Base-by-base conservation (phyloP, 2,797 vertebrate species). In the Tiaroga cobitis region DNA sequence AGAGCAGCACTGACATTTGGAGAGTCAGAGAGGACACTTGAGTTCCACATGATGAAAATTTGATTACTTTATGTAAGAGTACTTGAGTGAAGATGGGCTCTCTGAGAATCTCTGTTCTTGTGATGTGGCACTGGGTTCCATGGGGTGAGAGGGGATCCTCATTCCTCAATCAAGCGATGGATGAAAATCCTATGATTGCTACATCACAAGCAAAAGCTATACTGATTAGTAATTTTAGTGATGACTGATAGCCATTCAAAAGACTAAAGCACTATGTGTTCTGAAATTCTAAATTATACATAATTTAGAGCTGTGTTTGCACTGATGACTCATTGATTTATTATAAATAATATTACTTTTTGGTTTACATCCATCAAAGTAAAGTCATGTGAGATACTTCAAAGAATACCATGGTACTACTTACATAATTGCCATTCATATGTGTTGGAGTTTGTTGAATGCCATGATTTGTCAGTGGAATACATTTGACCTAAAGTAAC, bases 21-120 rank as follows among this genome's bases (percentile, higher is more conserved):
- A 29, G 51, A 56, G 41, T 59, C 16, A 41, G 34, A 56, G 26
- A 54, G 73, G 82, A 26, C 29, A 59, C 26, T 63, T 81, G 78
- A 80, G 70, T 72, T 76, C 46, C 26, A 67, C 56, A 68, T 81
- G 65, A 84, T 82, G 68, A 78, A 86, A 86, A 29, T 49, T 61
- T 56, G 24, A 84, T 84, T 82, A 59, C 18, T 86, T 86, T 86
- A 78, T 84, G 51, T 84, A 73, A 79, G 51, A 56, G 80, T 81
- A 46, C 29, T 70, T 77, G 29, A 49, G 29, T 68, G 46, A 49
- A 34, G 37, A 79, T 81, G 65, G 32, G 29, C 24, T 69, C 41
- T 78, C 56, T 85, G 67, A 41, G 21, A 69, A 34, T 75, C 51
- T 51, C 81, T 56, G 43, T 56, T 41, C 46, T 78, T 41, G 29